These are phyloP conservation scores for Eupithecia vulgata DNA, from an alignment of 2,888 invertebrate genomes.

Conservation along the genomic window DNA sequence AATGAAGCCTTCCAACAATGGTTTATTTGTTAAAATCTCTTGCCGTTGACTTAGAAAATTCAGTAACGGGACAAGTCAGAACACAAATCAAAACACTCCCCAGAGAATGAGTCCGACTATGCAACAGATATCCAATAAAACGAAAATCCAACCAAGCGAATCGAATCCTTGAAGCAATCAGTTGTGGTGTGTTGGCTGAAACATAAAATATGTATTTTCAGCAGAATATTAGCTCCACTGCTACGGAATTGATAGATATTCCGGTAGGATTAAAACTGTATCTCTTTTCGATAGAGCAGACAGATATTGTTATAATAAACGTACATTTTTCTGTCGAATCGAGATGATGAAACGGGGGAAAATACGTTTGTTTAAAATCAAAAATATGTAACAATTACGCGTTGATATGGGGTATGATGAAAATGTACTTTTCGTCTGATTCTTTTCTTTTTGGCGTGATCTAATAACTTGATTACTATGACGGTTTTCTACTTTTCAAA, in stretches of 20 bases:
- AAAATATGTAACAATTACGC: not conserved
- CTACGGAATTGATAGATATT: conserved; percentile 61
- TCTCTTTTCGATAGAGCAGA: conserved; percentile 64
- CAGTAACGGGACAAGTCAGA: not conserved
- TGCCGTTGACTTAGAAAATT: not conserved
- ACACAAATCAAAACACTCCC: conserved; percentile 1
- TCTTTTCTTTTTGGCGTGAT: not conserved
- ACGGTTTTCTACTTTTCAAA: not conserved
- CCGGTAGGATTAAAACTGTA: conserved; percentile 65
- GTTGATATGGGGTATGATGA: not conserved
- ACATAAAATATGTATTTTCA: conserved; percentile 60
- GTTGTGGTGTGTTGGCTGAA: conserved; percentile 52
- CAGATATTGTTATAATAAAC: not conserved
- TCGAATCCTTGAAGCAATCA: conserved; percentile 57
- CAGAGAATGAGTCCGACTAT: conserved; percentile 3
- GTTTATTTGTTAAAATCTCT: not conserved
- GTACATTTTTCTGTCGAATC: not conserved
- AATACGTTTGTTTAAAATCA: not conserved
- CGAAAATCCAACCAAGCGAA: conserved; percentile 34
- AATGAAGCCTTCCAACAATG: not conserved
- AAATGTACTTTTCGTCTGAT: not conserved
- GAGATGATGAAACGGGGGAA: not conserved
- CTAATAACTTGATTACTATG: not conserved
- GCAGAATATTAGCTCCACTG: conserved; percentile 55
- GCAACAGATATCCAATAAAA: conserved; percentile 43